phyloP scores from a whole-genome alignment of 2,797 vertebrate species.

The Vultur gryphus region DNA sequence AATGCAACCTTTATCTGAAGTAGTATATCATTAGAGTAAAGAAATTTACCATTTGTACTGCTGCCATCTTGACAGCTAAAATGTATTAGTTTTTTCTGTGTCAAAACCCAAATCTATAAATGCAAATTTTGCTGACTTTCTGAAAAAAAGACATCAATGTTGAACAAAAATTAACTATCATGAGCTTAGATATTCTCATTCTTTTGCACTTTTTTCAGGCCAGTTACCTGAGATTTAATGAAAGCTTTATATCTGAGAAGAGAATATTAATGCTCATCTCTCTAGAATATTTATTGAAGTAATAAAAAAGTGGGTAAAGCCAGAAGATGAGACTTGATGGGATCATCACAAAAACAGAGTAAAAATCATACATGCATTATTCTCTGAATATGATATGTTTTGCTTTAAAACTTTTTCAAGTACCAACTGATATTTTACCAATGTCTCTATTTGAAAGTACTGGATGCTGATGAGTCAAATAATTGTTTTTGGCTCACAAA shows the following conservation, averaged over 20 bases:
- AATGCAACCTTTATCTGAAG: background rate
- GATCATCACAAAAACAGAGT: background rate
- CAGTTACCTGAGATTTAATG: background rate
- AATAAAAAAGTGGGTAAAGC: background rate
- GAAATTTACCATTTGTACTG: background rate
- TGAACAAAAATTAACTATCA: background rate
- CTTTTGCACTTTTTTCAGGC: background rate
- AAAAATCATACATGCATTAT: background rate
- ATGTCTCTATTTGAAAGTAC: background rate
- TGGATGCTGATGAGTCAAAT: background rate
- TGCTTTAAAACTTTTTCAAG: background rate
- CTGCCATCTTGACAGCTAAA: background rate
- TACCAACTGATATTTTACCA: background rate
- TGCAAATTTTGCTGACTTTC: background rate
- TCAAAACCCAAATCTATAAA: background rate
- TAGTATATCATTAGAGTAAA: background rate
- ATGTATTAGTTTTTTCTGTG: fast-evolving
- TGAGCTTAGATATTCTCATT: background rate
- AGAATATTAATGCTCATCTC: background rate
- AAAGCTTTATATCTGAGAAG: background rate
- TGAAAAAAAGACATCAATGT: background rate
- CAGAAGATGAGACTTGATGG: background rate
- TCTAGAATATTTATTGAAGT: background rate
- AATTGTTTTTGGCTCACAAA: background rate
- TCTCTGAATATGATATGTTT: background rate